phyloP scores from a whole-genome alignment of 2,888 invertebrate species.

The Callyntrura sp. region DNA sequence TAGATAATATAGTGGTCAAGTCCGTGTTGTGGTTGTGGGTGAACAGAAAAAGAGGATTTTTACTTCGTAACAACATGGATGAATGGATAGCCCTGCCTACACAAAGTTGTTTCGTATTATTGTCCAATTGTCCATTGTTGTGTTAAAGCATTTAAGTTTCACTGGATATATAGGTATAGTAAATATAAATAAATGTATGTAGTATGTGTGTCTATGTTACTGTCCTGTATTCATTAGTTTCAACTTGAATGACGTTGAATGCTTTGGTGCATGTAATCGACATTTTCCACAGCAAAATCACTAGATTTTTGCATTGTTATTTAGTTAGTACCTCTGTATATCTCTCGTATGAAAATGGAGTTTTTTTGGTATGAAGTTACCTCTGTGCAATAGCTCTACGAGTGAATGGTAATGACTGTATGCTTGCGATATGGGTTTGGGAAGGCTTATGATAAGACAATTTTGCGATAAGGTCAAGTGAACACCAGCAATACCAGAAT shows the following conservation, averaged over 20 bases:
- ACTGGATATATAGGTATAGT: conserved; percentile 13
- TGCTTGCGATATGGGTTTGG: no score
- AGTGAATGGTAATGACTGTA: no score
- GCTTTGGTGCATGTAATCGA: conserved; percentile 32
- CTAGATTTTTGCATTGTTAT: conserved; percentile 28
- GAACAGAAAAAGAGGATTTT: no score
- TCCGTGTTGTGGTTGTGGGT: neutral
- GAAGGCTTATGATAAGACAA: no score
- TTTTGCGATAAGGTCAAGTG: no score
- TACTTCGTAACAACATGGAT: neutral
- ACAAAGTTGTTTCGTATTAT: neutral
- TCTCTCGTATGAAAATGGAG: neutral
- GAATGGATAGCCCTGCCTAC: neutral
- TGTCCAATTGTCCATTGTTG: conserved; percentile 26
- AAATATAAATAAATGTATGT: no score
- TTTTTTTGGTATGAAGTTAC: conserved; percentile 34
- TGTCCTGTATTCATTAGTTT: no score
- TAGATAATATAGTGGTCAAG: neutral
- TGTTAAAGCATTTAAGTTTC: conserved; percentile 40
- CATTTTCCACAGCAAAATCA: conserved; percentile 29
- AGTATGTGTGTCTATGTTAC: neutral
- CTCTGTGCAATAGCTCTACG: neutral
- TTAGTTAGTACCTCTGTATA: conserved; percentile 38
- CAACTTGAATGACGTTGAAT: no score
- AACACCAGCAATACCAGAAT: no score